Conservation (phyloP, 2,113 vertebrate genomes). For the Thamnophis sirtalis region DNA sequence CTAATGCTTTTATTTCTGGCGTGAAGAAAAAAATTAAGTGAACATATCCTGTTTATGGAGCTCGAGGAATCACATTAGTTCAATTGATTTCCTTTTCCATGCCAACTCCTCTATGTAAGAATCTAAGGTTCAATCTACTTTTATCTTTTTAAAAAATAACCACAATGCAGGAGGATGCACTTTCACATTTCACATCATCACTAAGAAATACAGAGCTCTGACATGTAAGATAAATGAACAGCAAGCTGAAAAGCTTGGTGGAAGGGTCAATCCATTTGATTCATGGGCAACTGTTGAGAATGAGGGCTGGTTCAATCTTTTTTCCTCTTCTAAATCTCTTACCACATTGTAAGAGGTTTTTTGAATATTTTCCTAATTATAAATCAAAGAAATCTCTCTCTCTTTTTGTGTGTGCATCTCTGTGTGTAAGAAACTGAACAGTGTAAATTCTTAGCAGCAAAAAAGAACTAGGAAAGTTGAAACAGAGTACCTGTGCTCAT, state of each 20-base stretch:
- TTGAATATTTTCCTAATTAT: slow-evolving; percentile 33
- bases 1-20: slow-evolving; percentile 26
- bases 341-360: slow-evolving; percentile 29
- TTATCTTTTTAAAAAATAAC: slow-evolving; percentile 49
- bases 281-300: slow-evolving; percentile 42
- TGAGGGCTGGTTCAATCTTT: slow-evolving; percentile 41
- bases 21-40: not conserved
- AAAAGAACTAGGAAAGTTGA: not conserved
- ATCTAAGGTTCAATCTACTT: slow-evolving; percentile 50
- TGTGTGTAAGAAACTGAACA: not conserved
- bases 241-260: slow-evolving; percentile 47
- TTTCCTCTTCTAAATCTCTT: slow-evolving; percentile 34
- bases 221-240: slow-evolving; percentile 65
- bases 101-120: slow-evolving; percentile 20
- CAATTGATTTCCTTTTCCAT: slow-evolving; percentile 19
- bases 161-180: slow-evolving; percentile 37
- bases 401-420: not conserved
- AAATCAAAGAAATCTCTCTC: slow-evolving; percentile 32
- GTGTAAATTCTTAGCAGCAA: not conserved
- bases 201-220: slow-evolving; percentile 53
- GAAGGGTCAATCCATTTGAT: slow-evolving; percentile 61
- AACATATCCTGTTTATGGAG: slow-evolving; percentile 5
- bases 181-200: slow-evolving; percentile 55
- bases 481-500: not conserved
- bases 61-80: slow-evolving; percentile 28